Evolutionary conservation across 1,140 invertebrate genomes (phyloP).

Genomic region (Venustaconcha ellipsiformis): DNA sequence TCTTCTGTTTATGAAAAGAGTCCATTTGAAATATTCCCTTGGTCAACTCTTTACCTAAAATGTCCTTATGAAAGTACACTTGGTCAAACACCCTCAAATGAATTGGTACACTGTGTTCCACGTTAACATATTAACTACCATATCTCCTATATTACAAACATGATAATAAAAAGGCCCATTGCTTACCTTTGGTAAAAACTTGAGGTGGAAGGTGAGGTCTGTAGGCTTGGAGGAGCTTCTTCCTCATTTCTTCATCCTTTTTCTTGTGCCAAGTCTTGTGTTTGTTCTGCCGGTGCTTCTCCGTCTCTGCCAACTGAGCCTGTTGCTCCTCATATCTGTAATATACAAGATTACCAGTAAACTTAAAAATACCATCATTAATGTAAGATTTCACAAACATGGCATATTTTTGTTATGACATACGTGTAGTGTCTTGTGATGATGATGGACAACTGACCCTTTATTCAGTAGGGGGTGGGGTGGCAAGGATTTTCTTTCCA

Average conservation of each 20-base stretch:
- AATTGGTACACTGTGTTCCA: not conserved
- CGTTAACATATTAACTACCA: not conserved
- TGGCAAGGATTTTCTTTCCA: no score
- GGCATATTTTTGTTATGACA: no score
- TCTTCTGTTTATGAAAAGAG: no score
- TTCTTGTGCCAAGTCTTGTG: constrained; percentile 20
- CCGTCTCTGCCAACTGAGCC: constrained; percentile 13
- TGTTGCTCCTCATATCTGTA: constrained; percentile 22
- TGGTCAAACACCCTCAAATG: not conserved
- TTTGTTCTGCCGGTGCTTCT: constrained; percentile 1
- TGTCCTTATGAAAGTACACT: no score
- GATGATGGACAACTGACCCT: no score
- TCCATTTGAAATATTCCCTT: no score
- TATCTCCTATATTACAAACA: not conserved
- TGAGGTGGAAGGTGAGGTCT: constrained; percentile 29
- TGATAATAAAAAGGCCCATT: not conserved
- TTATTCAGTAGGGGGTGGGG: no score
- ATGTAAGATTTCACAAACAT: no score
- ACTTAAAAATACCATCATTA: no score
- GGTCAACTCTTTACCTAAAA: no score
- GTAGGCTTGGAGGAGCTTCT: constrained; percentile 21
- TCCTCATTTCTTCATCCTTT: constrained; percentile 31
- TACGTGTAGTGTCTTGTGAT: no score
- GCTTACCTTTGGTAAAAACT: constrained; percentile 10
- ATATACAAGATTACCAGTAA: not conserved